A percentile compares a stretch with the other conserved stretches of the same genome.
Evolutionary conservation across 2,113 vertebrate genomes (phyloP).

Genomic region (Coptodon bakossiorum): DNA sequence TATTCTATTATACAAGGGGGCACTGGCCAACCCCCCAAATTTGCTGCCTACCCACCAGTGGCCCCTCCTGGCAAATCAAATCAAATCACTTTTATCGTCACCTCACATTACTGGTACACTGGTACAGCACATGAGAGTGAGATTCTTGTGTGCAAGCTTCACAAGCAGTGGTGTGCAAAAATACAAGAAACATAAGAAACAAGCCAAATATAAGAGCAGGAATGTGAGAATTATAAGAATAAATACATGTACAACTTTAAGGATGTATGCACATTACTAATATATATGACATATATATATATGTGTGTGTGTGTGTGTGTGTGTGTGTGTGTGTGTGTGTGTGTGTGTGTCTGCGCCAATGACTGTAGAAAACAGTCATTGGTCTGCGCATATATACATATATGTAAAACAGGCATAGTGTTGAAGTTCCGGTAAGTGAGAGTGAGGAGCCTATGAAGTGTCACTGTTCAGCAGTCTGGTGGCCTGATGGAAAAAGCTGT

Average conservation of each 20-base stretch:
- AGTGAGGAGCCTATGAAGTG: fast-evolving
- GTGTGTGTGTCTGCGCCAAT: no score
- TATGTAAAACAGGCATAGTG: no score
- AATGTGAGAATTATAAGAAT: not conserved
- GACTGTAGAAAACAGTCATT: no score
- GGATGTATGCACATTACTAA: not conserved
- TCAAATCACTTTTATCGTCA: not conserved
- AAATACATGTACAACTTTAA: not conserved
- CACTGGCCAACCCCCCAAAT: not conserved
- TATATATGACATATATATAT: no score
- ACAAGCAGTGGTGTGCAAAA: not conserved
- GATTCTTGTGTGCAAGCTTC: not conserved
- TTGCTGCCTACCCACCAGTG: not conserved
- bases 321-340: no score
- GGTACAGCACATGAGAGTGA: not conserved
- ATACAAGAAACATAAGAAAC: not conserved
- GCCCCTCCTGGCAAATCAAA: not conserved
- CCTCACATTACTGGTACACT: not conserved
- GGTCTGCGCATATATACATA: no score
- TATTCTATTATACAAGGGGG: not conserved
- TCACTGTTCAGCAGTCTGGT: not conserved
- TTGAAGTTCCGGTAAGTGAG: no score
- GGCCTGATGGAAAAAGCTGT: no score
- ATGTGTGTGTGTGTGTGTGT: no score
- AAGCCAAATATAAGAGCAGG: not conserved